Percentiles rank a stretch among this genome's conserved stretches.
These are phyloP conservation scores for Eremobia ochroleuca DNA, from an alignment of 2,888 invertebrate species.

Conservation along the genomic window DNA sequence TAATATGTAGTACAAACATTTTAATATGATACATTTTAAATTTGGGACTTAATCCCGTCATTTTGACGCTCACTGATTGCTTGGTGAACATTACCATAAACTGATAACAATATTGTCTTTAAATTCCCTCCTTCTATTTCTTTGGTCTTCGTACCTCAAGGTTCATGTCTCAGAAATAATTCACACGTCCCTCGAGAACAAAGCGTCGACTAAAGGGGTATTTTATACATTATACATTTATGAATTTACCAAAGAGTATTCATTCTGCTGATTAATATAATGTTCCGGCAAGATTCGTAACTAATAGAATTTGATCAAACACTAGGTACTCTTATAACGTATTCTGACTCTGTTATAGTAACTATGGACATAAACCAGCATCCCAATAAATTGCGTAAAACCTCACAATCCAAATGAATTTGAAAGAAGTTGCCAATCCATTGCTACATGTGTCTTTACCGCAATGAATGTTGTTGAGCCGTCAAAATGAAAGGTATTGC, in stretches of 20 bases:
- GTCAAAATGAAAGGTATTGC: not conserved
- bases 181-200: conserved; percentile 76
- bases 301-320: conserved; percentile 31
- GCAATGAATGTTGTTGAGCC: not conserved
- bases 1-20: too few relatives aligned
- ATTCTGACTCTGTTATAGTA: not conserved
- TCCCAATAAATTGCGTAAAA: too few relatives aligned
- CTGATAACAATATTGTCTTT: not conserved
- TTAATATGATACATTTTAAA: too few relatives aligned
- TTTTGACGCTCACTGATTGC: too few relatives aligned
- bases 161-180: conserved; percentile 76
- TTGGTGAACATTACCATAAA: too few relatives aligned
- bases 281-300: conserved; percentile 28
- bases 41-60: too few relatives aligned
- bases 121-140: conserved; percentile 8
- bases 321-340: conserved; percentile 3
- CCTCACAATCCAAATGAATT: not conserved
- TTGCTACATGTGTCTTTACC: too few relatives aligned
- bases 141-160: conserved; percentile 58
- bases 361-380: not conserved
- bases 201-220: conserved; percentile 73
- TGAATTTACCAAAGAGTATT: conserved; percentile 53
- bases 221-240: conserved; percentile 69
- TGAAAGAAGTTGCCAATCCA: not conserved
- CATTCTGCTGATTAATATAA: conserved; percentile 43